Evolutionary conservation across 2,113 vertebrate species (phyloP), one percentile per base, ranked within the genome.

Genomic region (Cryptotis parvus): DNA sequence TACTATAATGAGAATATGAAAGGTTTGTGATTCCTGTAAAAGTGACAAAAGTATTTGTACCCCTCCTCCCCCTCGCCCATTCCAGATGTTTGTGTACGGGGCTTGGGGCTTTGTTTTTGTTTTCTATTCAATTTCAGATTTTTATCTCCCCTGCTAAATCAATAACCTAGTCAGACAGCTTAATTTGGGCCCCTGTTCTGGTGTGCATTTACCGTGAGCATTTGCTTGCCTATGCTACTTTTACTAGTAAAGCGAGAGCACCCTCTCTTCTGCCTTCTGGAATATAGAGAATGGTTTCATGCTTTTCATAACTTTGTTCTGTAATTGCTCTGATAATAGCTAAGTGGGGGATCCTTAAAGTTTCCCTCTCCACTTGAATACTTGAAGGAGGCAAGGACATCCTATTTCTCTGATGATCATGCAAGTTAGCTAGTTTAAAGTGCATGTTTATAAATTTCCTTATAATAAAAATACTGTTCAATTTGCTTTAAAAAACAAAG

Each of bases 21-120:
- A 97, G 63, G 89, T 96, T 97, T 96, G 94, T 91, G 96, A 94
- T 96, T 96, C 95, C 97, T 97, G 76, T 86, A 97, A 97, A 95
- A 97, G 96, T 97, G 97, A 95, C 95, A 92, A 22, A 89, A 89
- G 70, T 88, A 87, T 79, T n/a, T n/a, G n/a, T n/a, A n/a, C n/a
- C n/a, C n/a, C n/a, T n/a, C n/a, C n/a, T n/a, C n/a, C n/a, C n/a
- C n/a, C n/a, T n/a, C n/a, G n/a, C n/a, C n/a, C n/a, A n/a, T n/a
- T n/a, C n/a, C n/a, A n/a, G n/a, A n/a, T n/a, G n/a, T n/a, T n/a
- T n/a, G n/a, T n/a, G n/a, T n/a, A n/a, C n/a, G n/a, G 3, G 9
- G 35, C n/a, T n/a, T 18, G 55, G 55, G 55, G 18, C 18, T 18
- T 24, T 58, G 65, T n/a, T n/a, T n/a, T 49, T 76, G 24, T 82